A percentile compares a stretch with the other conserved stretches of the same genome.
phyloP scores from a whole-genome alignment of 2,797 vertebrate species.

The Cynopterus sphinx region DNA sequence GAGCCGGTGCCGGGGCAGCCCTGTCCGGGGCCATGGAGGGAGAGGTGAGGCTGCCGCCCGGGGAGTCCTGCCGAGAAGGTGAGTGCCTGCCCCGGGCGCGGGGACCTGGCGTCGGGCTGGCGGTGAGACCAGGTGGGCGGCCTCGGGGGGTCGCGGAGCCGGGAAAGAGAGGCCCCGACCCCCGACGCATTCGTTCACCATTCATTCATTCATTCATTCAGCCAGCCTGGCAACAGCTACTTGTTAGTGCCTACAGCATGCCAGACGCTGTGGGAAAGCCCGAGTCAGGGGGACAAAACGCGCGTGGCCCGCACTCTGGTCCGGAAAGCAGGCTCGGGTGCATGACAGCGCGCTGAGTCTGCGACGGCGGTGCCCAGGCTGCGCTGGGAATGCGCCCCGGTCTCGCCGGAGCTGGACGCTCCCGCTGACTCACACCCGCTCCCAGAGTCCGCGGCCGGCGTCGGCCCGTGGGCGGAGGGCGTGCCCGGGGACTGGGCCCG shows the following conservation, averaged over 20 bases:
- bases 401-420: not conserved
- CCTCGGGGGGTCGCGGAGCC: not conserved
- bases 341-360: not conserved
- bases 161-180: not conserved
- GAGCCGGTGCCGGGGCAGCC: not conserved
- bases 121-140: not conserved
- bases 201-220: not conserved
- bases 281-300: not conserved
- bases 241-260: not conserved
- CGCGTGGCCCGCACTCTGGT: not conserved
- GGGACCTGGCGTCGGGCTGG: not conserved
- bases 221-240: not conserved
- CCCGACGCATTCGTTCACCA: not conserved
- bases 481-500: not conserved
- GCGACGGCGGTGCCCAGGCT: not conserved
- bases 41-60: slow-evolving; percentile 59
- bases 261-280: not conserved
- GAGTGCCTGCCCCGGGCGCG: not conserved
- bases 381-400: not conserved
- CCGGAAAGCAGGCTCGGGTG: not conserved
- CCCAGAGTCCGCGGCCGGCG: not conserved
- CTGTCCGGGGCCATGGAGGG: slow-evolving; percentile 54
- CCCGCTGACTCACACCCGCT: slow-evolving; percentile 15
- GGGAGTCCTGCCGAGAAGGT: slow-evolving; percentile 74
- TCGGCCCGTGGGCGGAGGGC: not conserved